These are phyloP conservation scores for Zaprionus bogoriensis DNA, from an alignment of 2,888 invertebrate genomes.

Conservation along the genomic window DNA sequence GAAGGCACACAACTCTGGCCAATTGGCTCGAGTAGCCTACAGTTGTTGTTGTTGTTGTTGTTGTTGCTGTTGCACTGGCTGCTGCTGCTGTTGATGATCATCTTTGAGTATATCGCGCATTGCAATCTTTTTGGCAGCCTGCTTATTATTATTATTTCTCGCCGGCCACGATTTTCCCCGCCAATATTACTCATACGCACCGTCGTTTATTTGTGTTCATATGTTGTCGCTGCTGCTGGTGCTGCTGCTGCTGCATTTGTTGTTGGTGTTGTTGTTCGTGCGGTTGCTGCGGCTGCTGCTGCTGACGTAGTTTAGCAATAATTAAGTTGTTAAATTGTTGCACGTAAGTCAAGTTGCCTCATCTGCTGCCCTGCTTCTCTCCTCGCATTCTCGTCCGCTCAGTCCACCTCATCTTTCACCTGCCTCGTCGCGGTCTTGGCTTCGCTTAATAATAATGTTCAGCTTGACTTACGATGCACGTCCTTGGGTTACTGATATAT, in stretches of 20 bases:
- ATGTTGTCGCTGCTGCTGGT: slow-evolving; percentile 30
- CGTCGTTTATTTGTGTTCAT: slow-evolving; percentile 70
- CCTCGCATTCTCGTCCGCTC: too few species aligned
- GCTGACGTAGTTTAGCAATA: slow-evolving; percentile 79
- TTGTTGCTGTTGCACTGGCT: slow-evolving; percentile 6
- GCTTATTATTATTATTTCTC: slow-evolving; percentile 52
- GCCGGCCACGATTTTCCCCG: slow-evolving; percentile 48
- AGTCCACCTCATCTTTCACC: background rate
- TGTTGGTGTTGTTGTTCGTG: slow-evolving; percentile 35
- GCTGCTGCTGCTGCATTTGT: slow-evolving; percentile 36
- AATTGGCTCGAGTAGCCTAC: slow-evolving; percentile 1
- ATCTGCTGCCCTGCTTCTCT: slow-evolving; percentile 13
- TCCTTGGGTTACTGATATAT: slow-evolving; percentile 80
- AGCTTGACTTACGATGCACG: slow-evolving; percentile 76
- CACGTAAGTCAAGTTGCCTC: slow-evolving; percentile 75
- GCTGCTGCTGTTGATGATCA: slow-evolving; percentile 56
- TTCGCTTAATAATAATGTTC: slow-evolving; percentile 77
- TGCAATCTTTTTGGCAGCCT: slow-evolving; percentile 67
- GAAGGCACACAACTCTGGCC: background rate
- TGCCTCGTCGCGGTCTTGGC: slow-evolving; percentile 15
- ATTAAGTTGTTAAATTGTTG: slow-evolving; percentile 81
- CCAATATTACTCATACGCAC: slow-evolving; percentile 74
- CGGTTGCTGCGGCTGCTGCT: slow-evolving; percentile 50
- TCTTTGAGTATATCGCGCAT: slow-evolving; percentile 64
- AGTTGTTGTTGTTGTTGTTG: slow-evolving; percentile 21